Conservation (phyloP, 2,888 invertebrate species). For the Plebejus melissa region DNA sequence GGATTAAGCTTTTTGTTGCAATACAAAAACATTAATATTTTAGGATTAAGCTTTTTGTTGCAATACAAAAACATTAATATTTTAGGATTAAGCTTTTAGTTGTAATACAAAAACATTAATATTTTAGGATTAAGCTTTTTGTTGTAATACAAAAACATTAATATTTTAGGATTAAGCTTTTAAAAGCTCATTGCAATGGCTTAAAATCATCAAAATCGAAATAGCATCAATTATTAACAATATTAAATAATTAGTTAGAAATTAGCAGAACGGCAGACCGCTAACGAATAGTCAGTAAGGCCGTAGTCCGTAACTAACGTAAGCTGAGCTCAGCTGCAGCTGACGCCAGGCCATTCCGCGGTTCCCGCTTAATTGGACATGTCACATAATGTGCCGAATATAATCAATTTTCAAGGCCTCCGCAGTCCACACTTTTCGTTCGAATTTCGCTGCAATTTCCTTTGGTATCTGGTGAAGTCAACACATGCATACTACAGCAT, state of each 20-base stretch:
- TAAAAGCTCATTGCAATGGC: neutral
- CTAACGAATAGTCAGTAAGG: neutral
- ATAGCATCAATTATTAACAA: neutral
- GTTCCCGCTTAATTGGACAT: constrained; percentile 17
- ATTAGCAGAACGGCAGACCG: neutral
- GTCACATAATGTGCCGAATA: neutral
- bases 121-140: too few species aligned
- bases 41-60: too few species aligned
- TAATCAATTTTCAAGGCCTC: constrained; percentile 6
- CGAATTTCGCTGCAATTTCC: neutral
- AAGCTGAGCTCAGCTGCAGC: constrained; percentile 9
- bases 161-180: too few species aligned
- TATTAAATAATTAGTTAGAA: neutral
- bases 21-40: too few species aligned
- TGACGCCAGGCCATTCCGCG: neutral
- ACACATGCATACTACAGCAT: too few species aligned
- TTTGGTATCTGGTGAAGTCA: neutral
- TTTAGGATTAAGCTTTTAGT: too few species aligned
- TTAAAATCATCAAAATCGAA: neutral
- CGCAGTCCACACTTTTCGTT: neutral
- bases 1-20: too few species aligned
- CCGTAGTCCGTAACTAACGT: neutral
- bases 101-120: too few species aligned
- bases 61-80: too few species aligned
- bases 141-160: too few species aligned